A percentile compares a stretch with the other conserved stretches of the same genome.
phyloP scores from a whole-genome alignment of 2,888 invertebrate species.

The Ernsta delagoae region DNA sequence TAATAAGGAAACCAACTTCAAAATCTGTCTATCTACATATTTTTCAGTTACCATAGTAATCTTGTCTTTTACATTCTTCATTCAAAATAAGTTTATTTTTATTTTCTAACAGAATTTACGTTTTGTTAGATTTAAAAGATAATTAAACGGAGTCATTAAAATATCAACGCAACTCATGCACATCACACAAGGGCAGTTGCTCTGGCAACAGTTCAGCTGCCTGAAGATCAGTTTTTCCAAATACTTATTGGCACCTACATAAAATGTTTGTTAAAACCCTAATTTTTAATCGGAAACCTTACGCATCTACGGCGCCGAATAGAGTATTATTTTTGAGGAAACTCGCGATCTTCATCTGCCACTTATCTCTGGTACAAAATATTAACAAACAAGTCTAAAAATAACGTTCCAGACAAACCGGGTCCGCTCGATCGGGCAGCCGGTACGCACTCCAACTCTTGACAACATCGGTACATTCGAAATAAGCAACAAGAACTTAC shows the following conservation, averaged over 20 bases:
- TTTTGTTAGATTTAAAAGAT: slow-evolving; percentile 18
- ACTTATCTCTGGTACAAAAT: slow-evolving; percentile 24
- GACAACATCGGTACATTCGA: background rate
- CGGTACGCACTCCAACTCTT: background rate
- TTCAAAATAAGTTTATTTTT: no score
- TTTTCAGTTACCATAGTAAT: no score
- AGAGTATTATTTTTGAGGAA: slow-evolving; percentile 18
- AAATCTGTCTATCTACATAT: no score
- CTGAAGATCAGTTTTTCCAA: background rate
- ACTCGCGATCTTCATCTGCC: slow-evolving; percentile 10
- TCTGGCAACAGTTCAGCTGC: slow-evolving; percentile 24
- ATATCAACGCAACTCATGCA: slow-evolving; percentile 13
- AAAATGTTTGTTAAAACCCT: slow-evolving; percentile 3
- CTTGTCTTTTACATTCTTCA: no score
- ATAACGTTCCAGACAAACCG: slow-evolving; percentile 1
- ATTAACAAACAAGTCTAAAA: slow-evolving; percentile 27
- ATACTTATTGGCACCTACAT: slow-evolving; percentile 2
- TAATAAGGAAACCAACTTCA: no score
- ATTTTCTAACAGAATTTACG: background rate
- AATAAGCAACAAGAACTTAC: slow-evolving; percentile 87
- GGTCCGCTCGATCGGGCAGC: background rate
- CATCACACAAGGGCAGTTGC: slow-evolving; percentile 15
- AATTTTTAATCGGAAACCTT: background rate
- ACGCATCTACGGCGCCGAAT: no score
- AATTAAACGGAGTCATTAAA: slow-evolving; percentile 11